Evolutionary conservation across 1,140 invertebrate species (phyloP).

Genomic region (Nylanderia fulva): DNA sequence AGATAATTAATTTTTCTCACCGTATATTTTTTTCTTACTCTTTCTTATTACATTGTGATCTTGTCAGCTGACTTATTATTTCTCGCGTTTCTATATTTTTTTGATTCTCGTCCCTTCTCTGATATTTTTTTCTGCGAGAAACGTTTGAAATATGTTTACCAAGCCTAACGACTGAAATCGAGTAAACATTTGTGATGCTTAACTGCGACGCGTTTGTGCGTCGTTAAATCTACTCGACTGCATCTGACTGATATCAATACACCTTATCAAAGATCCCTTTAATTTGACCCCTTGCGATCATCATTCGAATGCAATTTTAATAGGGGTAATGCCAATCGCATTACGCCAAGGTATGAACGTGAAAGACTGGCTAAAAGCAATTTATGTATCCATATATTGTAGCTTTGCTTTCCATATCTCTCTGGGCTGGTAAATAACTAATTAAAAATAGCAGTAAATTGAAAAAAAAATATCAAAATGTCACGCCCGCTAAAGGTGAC

Average conservation of each 20-base stretch:
- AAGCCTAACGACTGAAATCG: background rate
- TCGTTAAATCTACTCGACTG: background rate
- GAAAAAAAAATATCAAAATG: conserved; percentile 4
- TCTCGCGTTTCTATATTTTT: background rate
- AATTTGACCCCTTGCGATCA: background rate
- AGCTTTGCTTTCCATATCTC: background rate
- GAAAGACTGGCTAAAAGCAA: conserved; percentile 21
- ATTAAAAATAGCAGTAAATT: conserved; percentile 2
- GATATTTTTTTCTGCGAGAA: background rate
- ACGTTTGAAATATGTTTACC: background rate
- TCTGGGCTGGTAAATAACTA: conserved; percentile 6
- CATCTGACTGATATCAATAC: background rate
- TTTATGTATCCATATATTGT: conserved; percentile 36
- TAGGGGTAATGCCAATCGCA: background rate
- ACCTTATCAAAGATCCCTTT: background rate
- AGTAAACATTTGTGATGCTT: conserved; percentile 7
- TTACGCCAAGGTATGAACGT: background rate
- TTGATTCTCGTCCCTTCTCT: background rate
- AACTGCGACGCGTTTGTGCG: too few relatives aligned
- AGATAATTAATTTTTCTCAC: conserved; percentile 63
- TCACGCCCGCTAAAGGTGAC: too few relatives aligned
- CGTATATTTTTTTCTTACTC: background rate
- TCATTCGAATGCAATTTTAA: background rate
- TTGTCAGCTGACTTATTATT: background rate
- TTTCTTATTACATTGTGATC: background rate